Evolutionary conservation across 2,113 vertebrate genomes (phyloP).

Genomic region (Neopipo cinnamomea): DNA sequence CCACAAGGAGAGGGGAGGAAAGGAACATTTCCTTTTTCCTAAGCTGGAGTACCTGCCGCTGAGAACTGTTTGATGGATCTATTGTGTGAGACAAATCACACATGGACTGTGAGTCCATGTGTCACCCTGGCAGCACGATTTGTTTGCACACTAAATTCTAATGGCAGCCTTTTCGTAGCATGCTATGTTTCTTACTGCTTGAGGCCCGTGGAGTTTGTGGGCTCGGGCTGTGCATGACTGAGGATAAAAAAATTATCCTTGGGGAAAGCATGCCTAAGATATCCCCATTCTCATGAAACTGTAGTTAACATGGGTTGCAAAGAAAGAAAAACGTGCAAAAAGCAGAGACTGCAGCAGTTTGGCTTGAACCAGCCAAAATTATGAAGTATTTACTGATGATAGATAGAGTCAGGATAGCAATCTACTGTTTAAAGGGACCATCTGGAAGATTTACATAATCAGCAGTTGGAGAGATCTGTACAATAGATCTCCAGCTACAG

Average conservation of each 20-base stretch:
- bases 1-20: neutral
- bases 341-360: neutral
- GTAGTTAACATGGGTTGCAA: neutral
- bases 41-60: neutral
- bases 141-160: neutral
- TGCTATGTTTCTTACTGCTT: neutral
- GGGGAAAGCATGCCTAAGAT: neutral
- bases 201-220: neutral
- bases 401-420: neutral
- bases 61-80: neutral
- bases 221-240: neutral
- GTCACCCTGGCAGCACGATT: neutral
- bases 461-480: neutral
- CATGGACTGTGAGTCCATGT: neutral
- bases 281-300: neutral
- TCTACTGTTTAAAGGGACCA: neutral
- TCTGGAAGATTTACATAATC: neutral
- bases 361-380: neutral
- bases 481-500: neutral
- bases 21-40: neutral
- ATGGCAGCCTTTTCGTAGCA: neutral
- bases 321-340: neutral
- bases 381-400: neutral
- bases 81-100: neutral
- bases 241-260: accelerated